Evolutionary conservation across 2,888 invertebrate species (phyloP).

Genomic region (Lamellibrachia satsuma): DNA sequence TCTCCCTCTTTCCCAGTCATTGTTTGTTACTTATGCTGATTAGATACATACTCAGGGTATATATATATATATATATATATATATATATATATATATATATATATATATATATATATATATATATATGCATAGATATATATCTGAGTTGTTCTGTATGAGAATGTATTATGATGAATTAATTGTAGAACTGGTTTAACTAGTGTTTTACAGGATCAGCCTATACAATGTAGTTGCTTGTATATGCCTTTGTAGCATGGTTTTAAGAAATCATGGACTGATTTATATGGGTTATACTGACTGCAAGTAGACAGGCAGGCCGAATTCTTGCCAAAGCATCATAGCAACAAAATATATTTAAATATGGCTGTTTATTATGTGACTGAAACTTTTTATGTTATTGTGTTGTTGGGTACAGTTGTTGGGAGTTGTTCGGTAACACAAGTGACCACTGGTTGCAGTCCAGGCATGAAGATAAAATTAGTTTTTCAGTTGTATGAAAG

Average conservation of each 20-base stretch:
- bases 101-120: neutral
- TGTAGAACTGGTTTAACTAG: neutral
- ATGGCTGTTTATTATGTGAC: neutral
- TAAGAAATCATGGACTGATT: conserved; percentile 5
- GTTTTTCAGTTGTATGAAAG: neutral
- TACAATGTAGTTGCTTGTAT: neutral
- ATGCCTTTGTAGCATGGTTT: neutral
- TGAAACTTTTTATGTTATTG: neutral
- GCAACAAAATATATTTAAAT: neutral
- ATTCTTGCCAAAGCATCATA: conserved; percentile 6
- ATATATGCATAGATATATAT: neutral
- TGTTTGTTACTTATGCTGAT: neutral
- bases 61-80: no score
- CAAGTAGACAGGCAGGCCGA: neutral
- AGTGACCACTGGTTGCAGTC: neutral
- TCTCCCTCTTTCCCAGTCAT: neutral
- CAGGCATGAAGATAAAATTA: neutral
- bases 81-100: neutral
- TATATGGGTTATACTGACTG: neutral
- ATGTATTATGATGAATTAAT: neutral
- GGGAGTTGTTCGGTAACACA: neutral
- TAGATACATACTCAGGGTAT: neutral
- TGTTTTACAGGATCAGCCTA: neutral
- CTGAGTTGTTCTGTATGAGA: neutral
- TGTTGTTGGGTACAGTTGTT: conserved; percentile 8